phyloP scores from a whole-genome alignment of 2,797 vertebrate genomes.

The Xenops minutus region DNA sequence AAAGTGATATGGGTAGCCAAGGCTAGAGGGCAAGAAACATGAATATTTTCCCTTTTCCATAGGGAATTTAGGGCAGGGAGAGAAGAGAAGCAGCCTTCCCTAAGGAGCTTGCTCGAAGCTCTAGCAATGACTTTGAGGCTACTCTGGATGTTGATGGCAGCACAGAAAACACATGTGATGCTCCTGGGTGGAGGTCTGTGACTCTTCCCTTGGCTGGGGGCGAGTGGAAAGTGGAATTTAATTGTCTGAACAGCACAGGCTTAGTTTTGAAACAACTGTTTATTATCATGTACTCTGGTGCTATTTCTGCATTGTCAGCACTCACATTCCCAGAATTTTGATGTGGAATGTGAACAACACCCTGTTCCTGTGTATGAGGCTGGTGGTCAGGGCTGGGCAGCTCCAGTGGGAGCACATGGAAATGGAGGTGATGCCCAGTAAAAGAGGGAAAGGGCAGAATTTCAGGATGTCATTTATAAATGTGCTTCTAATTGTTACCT shows the following conservation, averaged over 20 bases:
- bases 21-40: neutral
- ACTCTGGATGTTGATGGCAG: neutral
- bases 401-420: neutral
- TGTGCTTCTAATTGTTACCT: neutral
- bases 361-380: neutral
- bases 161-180: neutral
- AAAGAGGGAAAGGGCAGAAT: neutral
- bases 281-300: neutral
- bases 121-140: neutral
- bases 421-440: neutral
- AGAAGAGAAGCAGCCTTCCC: neutral
- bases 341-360: fast-evolving
- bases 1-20: neutral
- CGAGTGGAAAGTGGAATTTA: neutral
- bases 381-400: neutral
- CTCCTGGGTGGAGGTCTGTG: neutral
- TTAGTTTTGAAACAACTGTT: neutral
- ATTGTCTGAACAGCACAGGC: neutral
- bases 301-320: neutral
- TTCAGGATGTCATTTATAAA: neutral
- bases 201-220: neutral
- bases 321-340: neutral
- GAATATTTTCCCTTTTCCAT: neutral
- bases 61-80: neutral
- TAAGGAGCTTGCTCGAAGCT: neutral